These are phyloP conservation scores for Danionella dracula DNA, from an alignment of 2,797 vertebrate genomes.

Conservation along the genomic window DNA sequence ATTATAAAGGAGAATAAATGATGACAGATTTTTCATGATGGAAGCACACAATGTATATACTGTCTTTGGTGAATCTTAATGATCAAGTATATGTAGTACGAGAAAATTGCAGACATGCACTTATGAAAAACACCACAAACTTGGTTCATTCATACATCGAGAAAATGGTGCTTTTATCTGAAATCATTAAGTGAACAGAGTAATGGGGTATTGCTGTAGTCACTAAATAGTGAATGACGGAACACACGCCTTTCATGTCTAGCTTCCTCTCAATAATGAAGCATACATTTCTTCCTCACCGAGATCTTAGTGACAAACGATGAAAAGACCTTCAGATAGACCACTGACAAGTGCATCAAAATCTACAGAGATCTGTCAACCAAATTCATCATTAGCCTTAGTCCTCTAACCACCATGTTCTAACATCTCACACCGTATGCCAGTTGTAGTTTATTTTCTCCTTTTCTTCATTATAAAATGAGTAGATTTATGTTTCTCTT, in stretches of 20 bases:
- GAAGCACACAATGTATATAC: too few relatives aligned
- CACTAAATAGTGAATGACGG: neutral
- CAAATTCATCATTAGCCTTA: neutral
- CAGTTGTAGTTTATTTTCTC: neutral
- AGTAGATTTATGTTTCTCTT: neutral
- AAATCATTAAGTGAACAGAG: neutral
- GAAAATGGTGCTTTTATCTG: too few relatives aligned
- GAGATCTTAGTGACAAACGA: neutral
- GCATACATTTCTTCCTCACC: neutral
- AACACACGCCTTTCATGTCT: neutral
- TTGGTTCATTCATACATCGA: too few relatives aligned
- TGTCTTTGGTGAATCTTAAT: too few relatives aligned
- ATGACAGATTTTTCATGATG: too few relatives aligned
- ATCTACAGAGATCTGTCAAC: neutral
- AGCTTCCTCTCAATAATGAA: conserved; percentile 1
- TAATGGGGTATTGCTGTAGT: neutral
- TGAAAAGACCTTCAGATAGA: neutral
- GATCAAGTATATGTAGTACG: too few relatives aligned
- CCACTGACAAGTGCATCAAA: neutral
- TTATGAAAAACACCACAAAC: too few relatives aligned
- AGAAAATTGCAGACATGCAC: too few relatives aligned
- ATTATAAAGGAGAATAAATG: too few relatives aligned
- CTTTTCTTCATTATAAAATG: neutral
- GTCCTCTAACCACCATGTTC: neutral
- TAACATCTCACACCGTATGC: neutral